phyloP scores from a whole-genome alignment of 2,797 vertebrate genomes.

The Hylomyscus alleni region DNA sequence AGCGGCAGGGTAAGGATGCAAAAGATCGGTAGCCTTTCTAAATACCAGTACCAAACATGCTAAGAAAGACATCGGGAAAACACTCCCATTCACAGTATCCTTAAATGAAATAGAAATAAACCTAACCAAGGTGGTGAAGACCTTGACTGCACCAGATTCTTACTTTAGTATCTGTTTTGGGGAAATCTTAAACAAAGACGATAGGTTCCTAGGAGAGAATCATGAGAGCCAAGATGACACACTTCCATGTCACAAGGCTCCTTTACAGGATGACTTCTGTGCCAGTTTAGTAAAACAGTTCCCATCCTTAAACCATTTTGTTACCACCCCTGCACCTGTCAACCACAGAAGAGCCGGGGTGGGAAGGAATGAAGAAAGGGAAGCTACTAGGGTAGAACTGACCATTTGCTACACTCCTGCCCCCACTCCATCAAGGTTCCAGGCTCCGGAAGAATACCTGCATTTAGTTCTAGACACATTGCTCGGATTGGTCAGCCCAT shows the following conservation, averaged over 20 bases:
- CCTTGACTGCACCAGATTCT: not conserved
- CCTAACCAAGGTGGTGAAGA: not conserved
- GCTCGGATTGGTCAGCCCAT: not conserved
- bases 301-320: not conserved
- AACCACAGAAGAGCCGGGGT: not conserved
- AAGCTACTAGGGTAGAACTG: not conserved
- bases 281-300: not conserved
- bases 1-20: not conserved
- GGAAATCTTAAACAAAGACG: not conserved
- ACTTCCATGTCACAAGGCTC: not conserved
- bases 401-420: not conserved
- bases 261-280: not conserved
- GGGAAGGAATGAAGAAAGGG: not conserved
- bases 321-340: not conserved
- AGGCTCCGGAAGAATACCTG: not conserved
- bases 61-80: not conserved
- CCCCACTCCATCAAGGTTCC: not conserved
- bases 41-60: not conserved
- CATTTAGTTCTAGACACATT: not conserved
- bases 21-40: not conserved
- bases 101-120: not conserved
- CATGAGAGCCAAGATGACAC: not conserved
- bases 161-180: not conserved
- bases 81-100: not conserved
- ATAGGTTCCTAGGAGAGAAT: not conserved